Base-by-base conservation (phyloP, 2,797 vertebrate genomes). In the Acanthiza pusilla region DNA sequence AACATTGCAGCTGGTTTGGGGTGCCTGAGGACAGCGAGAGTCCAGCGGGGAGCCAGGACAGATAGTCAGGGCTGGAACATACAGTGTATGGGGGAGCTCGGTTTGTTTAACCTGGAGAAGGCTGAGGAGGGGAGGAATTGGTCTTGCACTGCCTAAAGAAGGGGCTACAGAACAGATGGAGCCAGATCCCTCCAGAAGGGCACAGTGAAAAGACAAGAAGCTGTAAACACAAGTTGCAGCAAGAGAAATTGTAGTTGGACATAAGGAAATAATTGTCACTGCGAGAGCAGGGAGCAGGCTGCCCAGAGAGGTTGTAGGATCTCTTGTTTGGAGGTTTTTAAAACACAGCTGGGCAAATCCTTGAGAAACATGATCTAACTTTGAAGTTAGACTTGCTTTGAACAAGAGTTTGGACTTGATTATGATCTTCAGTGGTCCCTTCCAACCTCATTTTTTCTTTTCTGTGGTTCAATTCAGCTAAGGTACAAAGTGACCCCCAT, bases 81-180 rank as follows among this genome's bases (percentile, higher is more conserved):
- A 0, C 4, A 4, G 2, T 0, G 0, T 12, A 1, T 30, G 36
- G 45, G 36, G 18, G 21, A 66, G 47, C 40, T 54, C 1, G 1
- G 4, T 58, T 85, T 68, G 60, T 71, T 83, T n/a, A 68, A 48
- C 60, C 54, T 77, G 68, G 71, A 45, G 58, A 38, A 74, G 40
- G 48, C 45, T 93, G 23, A 55, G 63, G 40, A 30, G 27, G 14
- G 19, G 3, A 85, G 7, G 11, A 40, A 25, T 45, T 65, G 40
- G 25, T 48, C 73, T 68, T 51, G 27, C 27, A 18, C 55, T 66
- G 14, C 43, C 60, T 63, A 7, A 65, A 60, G 63, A 73, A 27
- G 18, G 25, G 19, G 7, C 55, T 57, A 63, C 34, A 38, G 70
- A 45, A 30, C 81, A 83, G 48, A 26, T 30, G 30, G 65, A 79